These are phyloP conservation scores for Phyllostomus discolor DNA, from an alignment of 2,113 vertebrate species.

Conservation along the genomic window DNA sequence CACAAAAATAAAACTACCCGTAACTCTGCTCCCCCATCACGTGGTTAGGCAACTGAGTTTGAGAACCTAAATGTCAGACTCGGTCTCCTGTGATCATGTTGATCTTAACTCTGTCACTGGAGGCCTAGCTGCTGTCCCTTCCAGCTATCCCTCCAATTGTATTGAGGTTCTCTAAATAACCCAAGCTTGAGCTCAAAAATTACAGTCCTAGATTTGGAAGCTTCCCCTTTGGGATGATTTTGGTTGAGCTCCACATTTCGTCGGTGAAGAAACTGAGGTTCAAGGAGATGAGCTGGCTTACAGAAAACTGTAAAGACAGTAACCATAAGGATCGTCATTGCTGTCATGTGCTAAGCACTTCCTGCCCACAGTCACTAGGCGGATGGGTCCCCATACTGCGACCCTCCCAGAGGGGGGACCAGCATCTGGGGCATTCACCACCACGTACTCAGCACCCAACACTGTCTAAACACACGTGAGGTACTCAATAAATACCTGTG, in stretches of 20 bases:
- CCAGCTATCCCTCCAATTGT: neutral
- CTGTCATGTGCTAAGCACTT: neutral
- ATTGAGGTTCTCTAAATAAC: neutral
- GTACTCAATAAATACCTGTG: neutral
- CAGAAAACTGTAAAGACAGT: neutral
- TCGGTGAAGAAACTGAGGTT: neutral
- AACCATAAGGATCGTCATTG: accelerated
- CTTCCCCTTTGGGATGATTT: neutral
- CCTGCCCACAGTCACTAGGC: accelerated
- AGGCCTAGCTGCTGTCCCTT: neutral
- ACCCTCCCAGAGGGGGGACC: neutral
- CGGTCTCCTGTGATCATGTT: neutral
- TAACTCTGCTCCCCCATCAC: neutral
- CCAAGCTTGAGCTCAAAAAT: neutral
- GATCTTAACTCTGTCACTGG: neutral
- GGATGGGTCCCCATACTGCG: neutral
- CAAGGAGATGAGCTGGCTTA: neutral
- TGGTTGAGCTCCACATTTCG: neutral
- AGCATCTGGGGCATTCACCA: neutral
- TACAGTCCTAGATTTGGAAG: neutral
- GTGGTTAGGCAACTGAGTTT: neutral
- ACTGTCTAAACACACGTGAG: neutral
- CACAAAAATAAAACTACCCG: neutral
- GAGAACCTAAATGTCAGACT: neutral
- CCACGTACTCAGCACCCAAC: neutral